These are phyloP conservation scores for Lagopus leucura DNA, from an alignment of 2,113 vertebrate species.

Conservation along the genomic window DNA sequence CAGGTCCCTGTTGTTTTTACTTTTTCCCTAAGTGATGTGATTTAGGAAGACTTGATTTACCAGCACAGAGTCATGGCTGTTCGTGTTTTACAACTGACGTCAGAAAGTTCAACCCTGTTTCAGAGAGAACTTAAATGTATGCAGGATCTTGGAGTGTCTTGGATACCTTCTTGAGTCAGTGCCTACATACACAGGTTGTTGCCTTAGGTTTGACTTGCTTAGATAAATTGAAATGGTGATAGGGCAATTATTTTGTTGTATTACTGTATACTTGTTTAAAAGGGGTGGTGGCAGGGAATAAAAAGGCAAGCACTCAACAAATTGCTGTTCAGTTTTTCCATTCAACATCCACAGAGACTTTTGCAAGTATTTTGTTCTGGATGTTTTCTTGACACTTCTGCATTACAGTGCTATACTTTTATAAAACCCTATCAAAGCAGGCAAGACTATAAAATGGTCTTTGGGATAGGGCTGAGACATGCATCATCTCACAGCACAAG, in stretches of 20 bases:
- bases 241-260: background rate
- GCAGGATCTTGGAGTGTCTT: background rate
- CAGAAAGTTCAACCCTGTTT: accelerated
- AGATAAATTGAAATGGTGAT: background rate
- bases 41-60: background rate
- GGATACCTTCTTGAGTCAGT: background rate
- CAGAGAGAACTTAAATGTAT: background rate
- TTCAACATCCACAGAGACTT: too few relatives aligned
- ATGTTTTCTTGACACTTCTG: background rate
- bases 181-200: accelerated
- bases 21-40: background rate
- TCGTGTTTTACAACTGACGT: background rate
- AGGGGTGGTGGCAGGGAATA: background rate
- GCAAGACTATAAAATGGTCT: background rate
- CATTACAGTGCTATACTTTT: accelerated
- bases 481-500: background rate
- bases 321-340: background rate
- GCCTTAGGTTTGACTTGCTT: background rate
- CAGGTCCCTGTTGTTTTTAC: background rate
- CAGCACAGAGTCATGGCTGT: background rate
- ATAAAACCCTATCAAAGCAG: background rate
- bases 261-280: background rate
- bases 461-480: background rate
- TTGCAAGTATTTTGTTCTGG: background rate
- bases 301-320: background rate